Conservation (phyloP, 2,113 vertebrate species). For the Tachycineta bicolor region DNA sequence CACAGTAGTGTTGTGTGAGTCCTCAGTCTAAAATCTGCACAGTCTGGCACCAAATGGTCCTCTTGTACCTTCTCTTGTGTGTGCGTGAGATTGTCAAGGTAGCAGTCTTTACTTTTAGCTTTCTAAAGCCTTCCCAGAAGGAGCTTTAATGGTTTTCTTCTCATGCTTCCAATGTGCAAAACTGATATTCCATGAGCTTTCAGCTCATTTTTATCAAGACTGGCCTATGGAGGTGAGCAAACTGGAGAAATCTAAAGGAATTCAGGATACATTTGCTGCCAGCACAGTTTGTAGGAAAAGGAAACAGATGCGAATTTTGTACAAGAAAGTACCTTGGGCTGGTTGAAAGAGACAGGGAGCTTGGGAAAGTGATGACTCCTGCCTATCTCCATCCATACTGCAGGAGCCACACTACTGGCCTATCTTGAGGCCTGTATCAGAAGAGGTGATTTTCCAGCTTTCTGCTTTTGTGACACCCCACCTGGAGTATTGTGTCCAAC, state of each 20-base stretch:
- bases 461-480: neutral
- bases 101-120: neutral
- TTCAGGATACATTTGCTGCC: neutral
- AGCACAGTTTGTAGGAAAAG: neutral
- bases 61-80: neutral
- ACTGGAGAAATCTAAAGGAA: neutral
- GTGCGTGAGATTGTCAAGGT: fast-evolving
- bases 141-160: neutral
- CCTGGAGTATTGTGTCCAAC: neutral
- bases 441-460: neutral
- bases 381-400: neutral
- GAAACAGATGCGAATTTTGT: neutral
- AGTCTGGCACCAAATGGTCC: neutral
- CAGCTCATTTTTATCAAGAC: neutral
- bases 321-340: neutral
- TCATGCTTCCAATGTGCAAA: neutral
- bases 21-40: neutral
- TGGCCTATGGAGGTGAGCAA: neutral
- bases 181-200: neutral
- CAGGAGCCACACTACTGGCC: neutral
- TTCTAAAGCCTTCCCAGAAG: neutral
- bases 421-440: neutral
- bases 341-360: neutral
- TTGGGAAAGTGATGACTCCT: neutral
- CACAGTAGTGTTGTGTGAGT: neutral